Percentiles rank a stretch among this genome's conserved stretches.
Conservation (phyloP, 1,140 invertebrate species). For the Gryon sp. region DNA sequence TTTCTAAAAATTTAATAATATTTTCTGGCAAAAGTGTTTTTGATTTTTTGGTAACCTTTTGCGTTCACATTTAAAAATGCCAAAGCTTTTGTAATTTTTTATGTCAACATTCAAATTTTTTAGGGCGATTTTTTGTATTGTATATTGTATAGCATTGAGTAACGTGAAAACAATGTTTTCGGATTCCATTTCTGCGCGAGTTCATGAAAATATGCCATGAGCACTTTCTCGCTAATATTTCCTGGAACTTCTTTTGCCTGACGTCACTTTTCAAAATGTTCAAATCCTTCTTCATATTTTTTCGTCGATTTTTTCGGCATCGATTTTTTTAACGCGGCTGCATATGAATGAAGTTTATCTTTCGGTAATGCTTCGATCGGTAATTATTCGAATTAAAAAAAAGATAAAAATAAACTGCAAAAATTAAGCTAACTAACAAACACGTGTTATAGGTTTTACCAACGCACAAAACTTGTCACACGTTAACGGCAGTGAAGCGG, state of each 20-base stretch:
- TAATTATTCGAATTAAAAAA: no score
- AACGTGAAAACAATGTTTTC: neutral
- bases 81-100: neutral
- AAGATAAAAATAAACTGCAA: no score
- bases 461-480: no score
- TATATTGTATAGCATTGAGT: no score
- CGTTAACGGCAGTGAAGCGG: no score
- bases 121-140: neutral
- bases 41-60: neutral
- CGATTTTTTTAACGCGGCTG: neutral
- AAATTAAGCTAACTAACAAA: no score
- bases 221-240: neutral
- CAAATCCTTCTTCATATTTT: neutral
- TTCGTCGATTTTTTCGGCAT: neutral
- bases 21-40: no score
- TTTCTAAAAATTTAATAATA: no score
- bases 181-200: neutral
- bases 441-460: no score
- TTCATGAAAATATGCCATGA: neutral
- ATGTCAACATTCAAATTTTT: neutral
- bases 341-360: neutral
- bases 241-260: neutral
- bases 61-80: neutral
- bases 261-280: neutral
- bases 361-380: no score